These are phyloP conservation scores for Micromys minutus DNA, from an alignment of 2,113 vertebrate species.

Conservation along the genomic window DNA sequence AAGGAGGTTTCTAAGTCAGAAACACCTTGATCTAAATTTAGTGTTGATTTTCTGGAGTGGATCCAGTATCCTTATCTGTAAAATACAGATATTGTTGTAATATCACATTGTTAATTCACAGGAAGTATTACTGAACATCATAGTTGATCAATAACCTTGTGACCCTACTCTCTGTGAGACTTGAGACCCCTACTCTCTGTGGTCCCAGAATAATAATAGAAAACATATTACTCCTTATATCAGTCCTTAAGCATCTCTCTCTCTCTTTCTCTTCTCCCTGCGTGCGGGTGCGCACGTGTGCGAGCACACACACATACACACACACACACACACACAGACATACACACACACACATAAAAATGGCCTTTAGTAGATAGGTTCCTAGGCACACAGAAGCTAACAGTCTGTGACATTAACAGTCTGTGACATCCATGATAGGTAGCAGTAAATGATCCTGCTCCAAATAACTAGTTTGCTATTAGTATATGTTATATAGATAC, in stretches of 20 bases:
- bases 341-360: background rate
- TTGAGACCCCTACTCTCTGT: background rate
- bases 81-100: background rate
- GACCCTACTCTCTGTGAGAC: background rate
- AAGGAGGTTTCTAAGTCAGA: background rate
- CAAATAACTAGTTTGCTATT: constrained; percentile 1
- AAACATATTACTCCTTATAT: too few species aligned
- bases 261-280: too few species aligned
- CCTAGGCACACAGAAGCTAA: background rate
- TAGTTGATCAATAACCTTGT: background rate
- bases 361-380: background rate
- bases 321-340: background rate
- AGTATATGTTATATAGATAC: background rate
- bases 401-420: too few species aligned
- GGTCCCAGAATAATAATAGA: background rate
- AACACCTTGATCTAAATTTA: constrained; percentile 1
- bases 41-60: background rate
- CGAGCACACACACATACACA: too few species aligned
- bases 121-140: background rate
- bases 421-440: background rate
- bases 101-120: background rate
- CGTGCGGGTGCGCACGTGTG: too few species aligned
- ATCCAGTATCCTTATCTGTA: background rate
- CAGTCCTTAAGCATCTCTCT: background rate
- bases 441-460: background rate